These are phyloP conservation scores for Nephila pilipes DNA, from an alignment of 1,140 invertebrate genomes.

Conservation along the genomic window DNA sequence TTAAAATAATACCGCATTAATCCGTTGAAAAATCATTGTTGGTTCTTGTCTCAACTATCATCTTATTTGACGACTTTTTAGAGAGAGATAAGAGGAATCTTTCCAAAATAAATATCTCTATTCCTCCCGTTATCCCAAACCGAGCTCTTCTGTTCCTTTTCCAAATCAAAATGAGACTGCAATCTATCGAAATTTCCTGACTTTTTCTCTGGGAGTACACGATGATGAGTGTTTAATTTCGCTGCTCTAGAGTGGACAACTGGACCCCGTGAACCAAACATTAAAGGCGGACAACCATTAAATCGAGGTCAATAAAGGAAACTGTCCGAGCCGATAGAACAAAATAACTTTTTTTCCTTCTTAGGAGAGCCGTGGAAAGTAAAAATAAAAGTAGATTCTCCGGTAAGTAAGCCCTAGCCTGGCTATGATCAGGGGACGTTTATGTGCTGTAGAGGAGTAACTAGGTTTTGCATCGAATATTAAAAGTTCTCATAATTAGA, in stretches of 20 bases:
- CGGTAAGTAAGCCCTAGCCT: constrained; percentile 34
- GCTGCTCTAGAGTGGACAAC: constrained; percentile 18
- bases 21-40: no score
- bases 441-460: not conserved
- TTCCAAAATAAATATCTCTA: no score
- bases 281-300: constrained; percentile 73
- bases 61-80: no score
- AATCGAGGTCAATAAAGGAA: constrained; percentile 67
- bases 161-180: constrained; percentile 7
- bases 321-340: constrained; percentile 52
- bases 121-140: not conserved
- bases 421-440: not conserved
- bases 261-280: constrained; percentile 54
- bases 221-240: constrained; percentile 71
- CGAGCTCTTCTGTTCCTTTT: not conserved
- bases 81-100: no score
- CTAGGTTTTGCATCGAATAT: not conserved
- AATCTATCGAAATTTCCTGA: not conserved
- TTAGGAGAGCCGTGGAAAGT: not conserved
- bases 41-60: no score
- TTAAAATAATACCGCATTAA: no score
- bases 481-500: no score
- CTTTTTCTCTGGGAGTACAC: not conserved
- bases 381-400: constrained; percentile 38
- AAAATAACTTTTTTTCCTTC: constrained; percentile 39